Base-by-base conservation (phyloP, 2,797 vertebrate genomes). In the Coregonus ussuriensis region DNA sequence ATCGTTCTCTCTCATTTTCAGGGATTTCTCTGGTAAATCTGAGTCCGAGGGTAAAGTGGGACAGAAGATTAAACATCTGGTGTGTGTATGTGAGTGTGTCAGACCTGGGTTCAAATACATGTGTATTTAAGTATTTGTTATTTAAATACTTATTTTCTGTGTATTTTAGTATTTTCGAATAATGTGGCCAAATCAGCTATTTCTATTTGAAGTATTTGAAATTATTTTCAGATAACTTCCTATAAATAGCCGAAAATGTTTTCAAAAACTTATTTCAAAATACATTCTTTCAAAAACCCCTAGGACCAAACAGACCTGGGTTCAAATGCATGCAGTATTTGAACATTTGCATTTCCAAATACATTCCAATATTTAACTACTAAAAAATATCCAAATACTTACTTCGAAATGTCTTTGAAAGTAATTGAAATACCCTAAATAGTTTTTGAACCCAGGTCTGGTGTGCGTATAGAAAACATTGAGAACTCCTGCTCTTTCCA, bases 1-100 rank as follows among this genome's bases (percentile, higher is more conserved):
- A 62, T 87, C 37, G 9, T 13, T 74, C 16, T 76, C 81, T 91
- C 84, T 89, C 54, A 66, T 77, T 77, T 79, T 83, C 88, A 91
- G 89, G 87, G 82, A 89, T 88, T 89, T 86, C 83, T 82, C 79
- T 84, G 78, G 83, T 81, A 87, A 89, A 89, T 88, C 84, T 82
- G 86, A 89, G 75, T 13, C 33, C 21, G 85, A 72, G 65, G 11
- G n/a, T 79, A 84, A 88, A 85, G 62, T 90, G 79, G 85, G 70
- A 81, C 87, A 79, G 76, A 75, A 77, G 79, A 71, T 83, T 2
- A 56, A 72, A 69, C 73, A 79, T 53, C 74, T 41, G 75, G 41
- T 72, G 25, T 37, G 71, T 67, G 47, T 53, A 18, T 71, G 54
- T 62, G 6, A 65, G 66, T 54, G 52, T 73, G 35, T 56, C 59